Conservation (phyloP, 1,140 invertebrate species). For the Euwallacea similis region DNA sequence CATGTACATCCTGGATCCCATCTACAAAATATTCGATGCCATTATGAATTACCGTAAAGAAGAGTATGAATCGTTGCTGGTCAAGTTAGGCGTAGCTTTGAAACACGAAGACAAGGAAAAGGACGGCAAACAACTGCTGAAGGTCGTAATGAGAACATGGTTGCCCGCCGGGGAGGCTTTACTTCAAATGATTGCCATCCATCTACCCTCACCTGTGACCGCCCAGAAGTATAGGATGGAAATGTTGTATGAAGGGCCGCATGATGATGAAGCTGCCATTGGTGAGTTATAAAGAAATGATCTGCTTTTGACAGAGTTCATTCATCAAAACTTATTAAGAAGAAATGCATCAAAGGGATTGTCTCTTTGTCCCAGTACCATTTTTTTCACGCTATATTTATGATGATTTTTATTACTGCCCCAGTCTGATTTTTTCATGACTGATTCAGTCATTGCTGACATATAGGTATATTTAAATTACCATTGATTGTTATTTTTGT, state of each 20-base stretch:
- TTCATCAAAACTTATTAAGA: background rate
- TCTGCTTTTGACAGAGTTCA: background rate
- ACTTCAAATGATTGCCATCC: constrained; percentile 99
- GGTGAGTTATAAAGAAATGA: constrained; percentile 54
- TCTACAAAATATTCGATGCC: constrained; percentile 97
- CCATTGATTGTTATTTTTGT: constrained; percentile 8
- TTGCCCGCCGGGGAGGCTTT: constrained; percentile 98
- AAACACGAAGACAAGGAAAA: constrained; percentile 95
- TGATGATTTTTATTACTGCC: constrained; percentile 31
- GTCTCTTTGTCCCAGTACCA: too few species aligned
- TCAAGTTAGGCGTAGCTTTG: constrained; percentile 90
- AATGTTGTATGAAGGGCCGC: constrained; percentile 97
- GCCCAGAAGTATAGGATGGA: constrained; percentile 99
- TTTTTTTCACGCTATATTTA: background rate
- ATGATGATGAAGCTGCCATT: constrained; percentile 94
- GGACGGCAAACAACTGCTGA: constrained; percentile 88
- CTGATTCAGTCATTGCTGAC: constrained; percentile 21
- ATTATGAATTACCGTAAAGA: constrained; percentile 99
- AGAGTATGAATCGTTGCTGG: constrained; percentile 81
- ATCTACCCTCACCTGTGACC: constrained; percentile 97
- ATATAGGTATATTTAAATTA: background rate
- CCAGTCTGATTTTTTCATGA: constrained; percentile 25
- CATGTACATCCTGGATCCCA: constrained; percentile 98
- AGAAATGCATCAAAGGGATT: too few species aligned
- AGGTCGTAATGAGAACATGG: constrained; percentile 98